These are phyloP conservation scores for Etheostoma spectabile DNA, from an alignment of 2,113 vertebrate genomes.

Conservation along the genomic window DNA sequence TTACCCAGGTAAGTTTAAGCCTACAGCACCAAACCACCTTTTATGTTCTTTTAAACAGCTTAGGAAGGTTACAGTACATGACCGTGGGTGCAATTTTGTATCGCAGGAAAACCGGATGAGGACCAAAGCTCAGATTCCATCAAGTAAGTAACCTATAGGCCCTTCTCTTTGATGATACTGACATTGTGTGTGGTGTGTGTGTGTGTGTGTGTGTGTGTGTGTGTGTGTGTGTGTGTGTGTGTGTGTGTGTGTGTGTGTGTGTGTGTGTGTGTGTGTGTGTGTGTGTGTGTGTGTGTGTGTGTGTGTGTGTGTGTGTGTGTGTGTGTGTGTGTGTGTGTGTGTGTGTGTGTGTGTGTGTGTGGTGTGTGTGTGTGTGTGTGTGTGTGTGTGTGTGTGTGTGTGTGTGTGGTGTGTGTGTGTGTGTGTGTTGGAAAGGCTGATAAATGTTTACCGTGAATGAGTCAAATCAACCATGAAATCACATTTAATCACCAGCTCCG, in stretches of 20 bases:
- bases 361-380: neutral
- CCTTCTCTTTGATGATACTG: neutral
- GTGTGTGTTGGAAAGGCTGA: neutral
- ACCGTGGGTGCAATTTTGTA: conserved; percentile 36
- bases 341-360: no score
- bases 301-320: no score
- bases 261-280: neutral
- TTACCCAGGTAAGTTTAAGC: conserved; percentile 63
- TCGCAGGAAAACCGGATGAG: conserved; percentile 76
- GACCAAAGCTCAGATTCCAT: conserved; percentile 62
- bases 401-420: neutral
- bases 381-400: no score
- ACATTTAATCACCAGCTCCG: neutral
- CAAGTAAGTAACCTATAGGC: conserved; percentile 57
- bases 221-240: neutral
- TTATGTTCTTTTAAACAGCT: neutral
- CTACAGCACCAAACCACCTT: neutral
- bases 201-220: no score
- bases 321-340: neutral
- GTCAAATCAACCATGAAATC: neutral
- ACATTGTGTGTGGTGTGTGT: no score
- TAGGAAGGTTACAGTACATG: neutral
- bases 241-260: no score
- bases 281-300: no score
- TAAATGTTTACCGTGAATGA: neutral